These are phyloP conservation scores for Glaucidium brasilianum DNA, from an alignment of 2,113 vertebrate genomes.

Conservation along the genomic window DNA sequence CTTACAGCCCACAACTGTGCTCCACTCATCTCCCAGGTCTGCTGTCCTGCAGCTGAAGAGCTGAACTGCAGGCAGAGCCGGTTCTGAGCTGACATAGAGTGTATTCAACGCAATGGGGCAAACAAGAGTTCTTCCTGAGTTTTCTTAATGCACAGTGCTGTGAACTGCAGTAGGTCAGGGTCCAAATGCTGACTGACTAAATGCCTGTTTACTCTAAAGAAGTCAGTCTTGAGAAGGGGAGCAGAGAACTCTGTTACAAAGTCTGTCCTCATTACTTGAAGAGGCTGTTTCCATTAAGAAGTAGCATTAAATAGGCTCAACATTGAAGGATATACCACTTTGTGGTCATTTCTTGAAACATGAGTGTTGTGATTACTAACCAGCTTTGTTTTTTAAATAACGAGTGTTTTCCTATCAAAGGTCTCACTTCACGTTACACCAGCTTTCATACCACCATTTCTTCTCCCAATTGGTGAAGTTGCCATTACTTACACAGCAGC, in stretches of 20 bases:
- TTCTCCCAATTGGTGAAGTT: conserved; percentile 88
- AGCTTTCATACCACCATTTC: conserved; percentile 86
- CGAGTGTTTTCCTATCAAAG: conserved; percentile 66
- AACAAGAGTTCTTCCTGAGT: not conserved
- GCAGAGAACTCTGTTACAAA: not conserved
- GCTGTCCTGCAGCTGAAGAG: not conserved
- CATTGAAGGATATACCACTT: not conserved
- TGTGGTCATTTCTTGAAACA: not conserved
- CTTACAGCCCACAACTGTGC: accelerated
- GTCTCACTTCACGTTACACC: conserved; percentile 87
- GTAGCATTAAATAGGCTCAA: not conserved
- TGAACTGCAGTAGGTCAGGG: not conserved
- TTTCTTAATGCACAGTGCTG: not conserved
- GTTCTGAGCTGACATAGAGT: not conserved
- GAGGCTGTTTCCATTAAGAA: not conserved
- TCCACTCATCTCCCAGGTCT: not conserved
- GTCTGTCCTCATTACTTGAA: not conserved
- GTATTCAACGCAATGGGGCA: not conserved
- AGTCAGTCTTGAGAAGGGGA: not conserved
- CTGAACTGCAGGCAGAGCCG: not conserved
- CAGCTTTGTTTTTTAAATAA: conserved; percentile 18
- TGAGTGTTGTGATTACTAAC: not conserved
- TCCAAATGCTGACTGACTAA: not conserved
- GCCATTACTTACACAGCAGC: conserved; percentile 84
- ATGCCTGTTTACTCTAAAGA: not conserved